These are phyloP conservation scores for Tipula helvola DNA, from an alignment of 2,888 invertebrate genomes.

Conservation along the genomic window DNA sequence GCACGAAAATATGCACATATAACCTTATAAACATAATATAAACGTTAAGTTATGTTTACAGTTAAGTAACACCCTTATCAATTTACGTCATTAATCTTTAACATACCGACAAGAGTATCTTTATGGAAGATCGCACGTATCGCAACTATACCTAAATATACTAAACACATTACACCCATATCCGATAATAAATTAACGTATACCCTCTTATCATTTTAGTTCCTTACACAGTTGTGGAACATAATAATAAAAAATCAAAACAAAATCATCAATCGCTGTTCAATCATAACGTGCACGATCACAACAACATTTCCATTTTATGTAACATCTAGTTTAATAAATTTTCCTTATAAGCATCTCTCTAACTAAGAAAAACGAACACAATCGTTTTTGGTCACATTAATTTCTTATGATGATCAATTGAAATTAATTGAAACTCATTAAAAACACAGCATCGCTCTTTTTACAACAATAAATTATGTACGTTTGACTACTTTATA, in stretches of 20 bases:
- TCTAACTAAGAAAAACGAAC: not conserved
- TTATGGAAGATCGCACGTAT: not conserved
- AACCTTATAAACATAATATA: not conserved
- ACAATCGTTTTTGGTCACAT: not conserved
- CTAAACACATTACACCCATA: not conserved
- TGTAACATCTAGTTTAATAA: not conserved
- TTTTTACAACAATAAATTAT: not conserved
- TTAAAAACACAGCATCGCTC: not conserved
- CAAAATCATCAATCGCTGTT: not conserved
- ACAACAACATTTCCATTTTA: not conserved
- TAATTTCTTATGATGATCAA: not conserved
- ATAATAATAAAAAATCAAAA: not conserved
- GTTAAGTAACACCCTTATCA: not conserved
- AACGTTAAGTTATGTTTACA: not conserved
- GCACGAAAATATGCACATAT: not conserved
- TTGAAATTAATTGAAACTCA: not conserved
- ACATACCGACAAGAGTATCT: not conserved
- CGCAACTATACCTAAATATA: not conserved
- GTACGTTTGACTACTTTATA: not conserved
- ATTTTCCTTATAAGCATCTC: not conserved
- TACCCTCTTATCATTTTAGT: not conserved
- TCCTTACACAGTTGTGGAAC: not conserved
- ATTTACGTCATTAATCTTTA: not conserved
- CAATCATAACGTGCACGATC: not conserved
- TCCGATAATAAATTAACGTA: not conserved